phyloP scores from a whole-genome alignment of 2,797 vertebrate species.

The Dipus sagitta region DNA sequence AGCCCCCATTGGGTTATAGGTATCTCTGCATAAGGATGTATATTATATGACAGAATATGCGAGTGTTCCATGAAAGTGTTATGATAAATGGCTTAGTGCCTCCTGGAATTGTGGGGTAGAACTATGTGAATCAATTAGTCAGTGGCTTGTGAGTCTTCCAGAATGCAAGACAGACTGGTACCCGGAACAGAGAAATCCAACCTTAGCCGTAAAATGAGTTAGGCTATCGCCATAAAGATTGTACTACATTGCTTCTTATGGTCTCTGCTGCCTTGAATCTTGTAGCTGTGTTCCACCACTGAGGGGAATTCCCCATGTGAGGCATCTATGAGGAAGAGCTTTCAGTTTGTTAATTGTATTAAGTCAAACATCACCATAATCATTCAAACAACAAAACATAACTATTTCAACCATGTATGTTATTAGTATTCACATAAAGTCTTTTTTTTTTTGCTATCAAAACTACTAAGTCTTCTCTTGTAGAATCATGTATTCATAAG shows the following conservation, averaged over 20 bases:
- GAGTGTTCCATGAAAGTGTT: not conserved
- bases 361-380: not conserved
- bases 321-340: not conserved
- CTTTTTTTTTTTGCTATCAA: not conserved
- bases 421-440: not conserved
- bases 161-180: not conserved
- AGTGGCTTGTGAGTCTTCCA: not conserved
- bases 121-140: not conserved
- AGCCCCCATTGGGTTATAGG: too few species aligned
- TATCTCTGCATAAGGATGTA: too few species aligned
- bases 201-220: not conserved
- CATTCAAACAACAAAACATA: not conserved
- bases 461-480: not conserved
- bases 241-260: not conserved
- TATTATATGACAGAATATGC: not conserved
- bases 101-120: too few species aligned
- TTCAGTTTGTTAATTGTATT: not conserved
- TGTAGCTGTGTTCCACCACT: accelerated
- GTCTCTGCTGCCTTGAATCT: not conserved
- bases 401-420: not conserved
- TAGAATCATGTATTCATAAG: not conserved
- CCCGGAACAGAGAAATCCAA: not conserved
- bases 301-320: not conserved
- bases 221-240: not conserved
- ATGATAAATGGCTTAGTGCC: too few species aligned